Evolutionary conservation across 2,797 vertebrate genomes (phyloP), one percentile per base, ranked within the genome.

Genomic region (Knipowitschia caucasica): DNA sequence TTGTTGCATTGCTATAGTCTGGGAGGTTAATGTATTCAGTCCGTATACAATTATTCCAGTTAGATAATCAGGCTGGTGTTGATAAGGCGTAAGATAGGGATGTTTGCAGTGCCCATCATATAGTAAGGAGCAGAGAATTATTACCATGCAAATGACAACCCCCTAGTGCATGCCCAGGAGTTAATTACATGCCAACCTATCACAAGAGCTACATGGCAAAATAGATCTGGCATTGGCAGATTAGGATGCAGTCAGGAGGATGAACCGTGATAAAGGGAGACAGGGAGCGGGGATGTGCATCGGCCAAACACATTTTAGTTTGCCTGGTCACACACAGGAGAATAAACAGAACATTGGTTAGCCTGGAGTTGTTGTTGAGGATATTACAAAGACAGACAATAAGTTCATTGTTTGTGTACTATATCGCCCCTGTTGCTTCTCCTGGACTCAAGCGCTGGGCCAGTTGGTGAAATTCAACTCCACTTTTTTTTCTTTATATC

Each of bases 131-230:
- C 53, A 55, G 54, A 73, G 69, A 81, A 86, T 67, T 86, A 85
- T 86, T 86, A 85, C 81, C 80, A 82, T 85, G 77, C 81, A 85
- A 85, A 87, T 84, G 83, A 86, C 80, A 84, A 68, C 74, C 77
- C 82, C 75, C 73, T 21, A 43, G 66, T 30, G 64, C 75, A 81
- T 82, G 84, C 78, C 83, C 82, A 65, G 76, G 73, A 85, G 75
- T 82, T 84, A 83, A 88, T 88, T 84, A 84, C 80, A 82, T 84
- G 84, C 80, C 83, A 85, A 69, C 69, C 68, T 82, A 83, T 84
- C 78, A 78, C 74, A 84, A 53, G 71, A 73, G 80, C 77, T 64
- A 80, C 73, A 81, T 72, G 78, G 83, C 76, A 77, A 84, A 80
- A 82, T 73, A 82, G 77, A 78, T 75, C 78, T 82, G 78, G 71